These are phyloP conservation scores for Drosophila ananassae DNA, from an alignment of 1,140 invertebrate genomes.

Conservation along the genomic window DNA sequence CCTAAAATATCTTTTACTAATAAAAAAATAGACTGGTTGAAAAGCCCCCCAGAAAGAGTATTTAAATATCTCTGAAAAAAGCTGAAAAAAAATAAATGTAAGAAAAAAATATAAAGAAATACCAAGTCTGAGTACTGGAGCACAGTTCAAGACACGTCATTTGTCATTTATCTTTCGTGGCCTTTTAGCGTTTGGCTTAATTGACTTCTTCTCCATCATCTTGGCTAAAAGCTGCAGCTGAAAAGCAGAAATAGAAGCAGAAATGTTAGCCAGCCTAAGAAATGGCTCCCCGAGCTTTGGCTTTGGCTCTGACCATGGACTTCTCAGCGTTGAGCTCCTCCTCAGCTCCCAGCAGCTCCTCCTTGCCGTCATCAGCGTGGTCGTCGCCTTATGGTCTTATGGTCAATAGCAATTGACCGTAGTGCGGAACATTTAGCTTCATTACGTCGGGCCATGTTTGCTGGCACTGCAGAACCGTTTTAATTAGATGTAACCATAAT, in stretches of 20 bases:
- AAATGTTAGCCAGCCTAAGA: neutral
- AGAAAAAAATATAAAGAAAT: neutral
- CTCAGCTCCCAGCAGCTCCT: too few species aligned
- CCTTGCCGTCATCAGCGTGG: constrained; percentile 6
- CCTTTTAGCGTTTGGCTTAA: constrained; percentile 78
- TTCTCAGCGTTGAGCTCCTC: too few species aligned
- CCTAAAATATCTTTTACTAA: too few species aligned
- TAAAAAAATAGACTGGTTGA: too few species aligned
- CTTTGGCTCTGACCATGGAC: neutral
- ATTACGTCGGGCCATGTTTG: constrained; percentile 77
- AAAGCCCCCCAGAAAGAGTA: neutral
- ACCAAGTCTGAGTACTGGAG: constrained; percentile 24
- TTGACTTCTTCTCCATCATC: constrained; percentile 65
- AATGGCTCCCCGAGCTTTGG: constrained; percentile 1
- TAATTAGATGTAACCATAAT: constrained; percentile 81
- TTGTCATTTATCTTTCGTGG: constrained; percentile 78
- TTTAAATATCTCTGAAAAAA: too few species aligned
- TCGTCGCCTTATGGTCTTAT: constrained; percentile 57
- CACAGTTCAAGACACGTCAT: constrained; percentile 74
- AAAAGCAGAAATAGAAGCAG: constrained; percentile 24
- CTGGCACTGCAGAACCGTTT: constrained; percentile 72
- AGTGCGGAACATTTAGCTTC: constrained; percentile 80
- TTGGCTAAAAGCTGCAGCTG: constrained; percentile 19
- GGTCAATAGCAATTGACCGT: constrained; percentile 78
- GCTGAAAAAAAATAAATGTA: too few species aligned